phyloP scores from a whole-genome alignment of 1,140 invertebrate species.

The Notospermus geniculatus region DNA sequence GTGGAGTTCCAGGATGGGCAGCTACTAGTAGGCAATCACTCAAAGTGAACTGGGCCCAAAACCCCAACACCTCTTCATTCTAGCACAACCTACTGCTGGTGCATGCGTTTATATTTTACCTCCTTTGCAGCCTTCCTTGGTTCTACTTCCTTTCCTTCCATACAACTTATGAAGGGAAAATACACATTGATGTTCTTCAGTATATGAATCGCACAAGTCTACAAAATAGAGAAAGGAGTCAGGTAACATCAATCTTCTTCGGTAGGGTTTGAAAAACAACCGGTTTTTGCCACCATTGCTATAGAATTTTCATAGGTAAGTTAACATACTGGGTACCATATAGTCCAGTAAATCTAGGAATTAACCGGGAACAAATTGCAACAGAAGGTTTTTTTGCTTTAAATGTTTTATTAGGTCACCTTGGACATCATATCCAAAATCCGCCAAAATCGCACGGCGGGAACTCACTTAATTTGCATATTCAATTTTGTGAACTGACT shows the following conservation, averaged over 20 bases:
- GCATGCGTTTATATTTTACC: neutral
- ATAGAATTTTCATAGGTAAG: neutral
- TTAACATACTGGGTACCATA: too few relatives aligned
- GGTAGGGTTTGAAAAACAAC: neutral
- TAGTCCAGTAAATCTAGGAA: too few relatives aligned
- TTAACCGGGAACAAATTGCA: too few relatives aligned
- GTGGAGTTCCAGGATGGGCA: neutral
- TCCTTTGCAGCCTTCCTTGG: neutral
- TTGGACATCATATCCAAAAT: too few relatives aligned
- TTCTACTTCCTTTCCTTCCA: slow-evolving; percentile 15
- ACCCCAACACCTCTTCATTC: neutral
- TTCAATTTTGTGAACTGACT: too few relatives aligned
- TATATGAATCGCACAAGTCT: slow-evolving; percentile 25
- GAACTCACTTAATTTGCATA: too few relatives aligned
- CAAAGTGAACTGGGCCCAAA: neutral
- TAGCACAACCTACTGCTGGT: too few relatives aligned
- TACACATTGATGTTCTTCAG: slow-evolving; percentile 12
- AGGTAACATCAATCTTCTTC: neutral
- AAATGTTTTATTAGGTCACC: too few relatives aligned
- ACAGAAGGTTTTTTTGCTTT: too few relatives aligned
- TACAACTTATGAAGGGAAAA: slow-evolving; percentile 28
- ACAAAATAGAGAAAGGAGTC: slow-evolving; percentile 4
- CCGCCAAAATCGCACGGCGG: too few relatives aligned
- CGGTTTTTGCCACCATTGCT: neutral
- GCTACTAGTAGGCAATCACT: neutral